Evolutionary conservation across 2,888 invertebrate genomes (phyloP).

Genomic region (Megamerina dolium): DNA sequence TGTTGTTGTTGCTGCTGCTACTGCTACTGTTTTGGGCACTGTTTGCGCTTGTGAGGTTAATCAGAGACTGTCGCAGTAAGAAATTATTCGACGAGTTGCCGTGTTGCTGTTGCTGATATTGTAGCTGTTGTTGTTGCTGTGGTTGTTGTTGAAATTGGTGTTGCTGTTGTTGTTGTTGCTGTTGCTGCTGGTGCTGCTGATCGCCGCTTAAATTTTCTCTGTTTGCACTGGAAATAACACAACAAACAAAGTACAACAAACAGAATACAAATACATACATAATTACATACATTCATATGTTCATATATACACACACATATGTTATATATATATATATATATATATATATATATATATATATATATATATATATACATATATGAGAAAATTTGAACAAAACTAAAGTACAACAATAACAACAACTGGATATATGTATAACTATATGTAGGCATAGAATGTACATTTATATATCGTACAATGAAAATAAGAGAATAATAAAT

Average conservation of each 20-base stretch:
- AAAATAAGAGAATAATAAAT: too few relatives aligned
- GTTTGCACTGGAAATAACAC: conserved; percentile 39
- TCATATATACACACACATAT: conserved; percentile 1
- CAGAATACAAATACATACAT: too few relatives aligned
- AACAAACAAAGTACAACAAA: conserved; percentile 29
- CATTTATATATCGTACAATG: too few relatives aligned
- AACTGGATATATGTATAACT: too few relatives aligned
- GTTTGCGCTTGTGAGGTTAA: conserved; percentile 47
- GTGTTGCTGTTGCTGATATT: conserved; percentile 41
- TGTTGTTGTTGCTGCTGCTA: conserved; percentile 22
- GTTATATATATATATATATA: conserved; percentile 7
- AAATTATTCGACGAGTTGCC: too few relatives aligned
- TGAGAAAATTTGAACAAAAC: too few relatives aligned
- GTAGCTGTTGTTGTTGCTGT: conserved; percentile 18
- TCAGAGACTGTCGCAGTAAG: conserved; percentile 47
- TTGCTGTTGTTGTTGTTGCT: conserved; percentile 23
- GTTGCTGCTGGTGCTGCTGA: conserved; percentile 29
- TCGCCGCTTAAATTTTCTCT: conserved; percentile 45
- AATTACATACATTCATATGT: neutral
- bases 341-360: conserved; percentile 6
- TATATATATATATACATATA: conserved; percentile 3
- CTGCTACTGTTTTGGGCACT: conserved; percentile 38
- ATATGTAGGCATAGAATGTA: too few relatives aligned
- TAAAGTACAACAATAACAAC: too few relatives aligned
- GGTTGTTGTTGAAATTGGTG: conserved; percentile 26